A percentile compares a stretch with the other conserved stretches of the same genome.
These are phyloP conservation scores for Urechis unicinctus DNA, from an alignment of 2,888 invertebrate genomes.

Conservation along the genomic window DNA sequence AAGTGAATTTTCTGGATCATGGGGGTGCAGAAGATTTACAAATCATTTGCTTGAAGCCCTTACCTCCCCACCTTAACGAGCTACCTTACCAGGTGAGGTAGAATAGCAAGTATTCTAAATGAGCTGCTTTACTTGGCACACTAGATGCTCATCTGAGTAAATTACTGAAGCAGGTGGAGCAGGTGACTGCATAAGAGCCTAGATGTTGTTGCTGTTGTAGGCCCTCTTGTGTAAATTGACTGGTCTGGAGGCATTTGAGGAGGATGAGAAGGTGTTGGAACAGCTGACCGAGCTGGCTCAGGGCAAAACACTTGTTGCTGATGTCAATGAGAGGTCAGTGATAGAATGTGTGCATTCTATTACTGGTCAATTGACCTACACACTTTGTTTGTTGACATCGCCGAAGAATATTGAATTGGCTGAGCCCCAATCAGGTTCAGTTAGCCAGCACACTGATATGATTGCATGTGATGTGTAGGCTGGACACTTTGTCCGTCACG, in stretches of 20 bases:
- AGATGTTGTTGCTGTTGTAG: not conserved
- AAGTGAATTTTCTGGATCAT: constrained; percentile 35
- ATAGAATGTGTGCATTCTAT: not conserved
- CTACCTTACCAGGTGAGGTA: constrained; percentile 1
- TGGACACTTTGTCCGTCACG: not conserved
- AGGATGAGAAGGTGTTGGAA: not conserved
- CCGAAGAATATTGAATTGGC: not conserved
- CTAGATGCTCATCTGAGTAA: not conserved
- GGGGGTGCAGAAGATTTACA: constrained; percentile 25
- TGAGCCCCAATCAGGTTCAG: not conserved
- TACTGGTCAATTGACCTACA: not conserved
- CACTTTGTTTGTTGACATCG: not conserved
- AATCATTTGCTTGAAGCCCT: not conserved
- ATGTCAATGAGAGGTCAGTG: not conserved
- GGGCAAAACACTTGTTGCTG: not conserved
- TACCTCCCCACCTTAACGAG: not conserved
- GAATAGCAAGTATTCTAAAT: too few relatives aligned
- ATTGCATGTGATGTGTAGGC: not conserved
- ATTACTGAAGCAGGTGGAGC: too few relatives aligned
- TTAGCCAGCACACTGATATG: too few relatives aligned
- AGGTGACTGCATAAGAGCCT: too few relatives aligned
- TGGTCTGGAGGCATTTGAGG: not conserved
- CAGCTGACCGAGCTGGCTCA: not conserved
- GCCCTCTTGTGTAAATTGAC: constrained; percentile 1
- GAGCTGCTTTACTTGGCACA: too few relatives aligned